These are phyloP conservation scores for Lithophane semibrunnea DNA, from an alignment of 2,888 invertebrate genomes.

Conservation along the genomic window DNA sequence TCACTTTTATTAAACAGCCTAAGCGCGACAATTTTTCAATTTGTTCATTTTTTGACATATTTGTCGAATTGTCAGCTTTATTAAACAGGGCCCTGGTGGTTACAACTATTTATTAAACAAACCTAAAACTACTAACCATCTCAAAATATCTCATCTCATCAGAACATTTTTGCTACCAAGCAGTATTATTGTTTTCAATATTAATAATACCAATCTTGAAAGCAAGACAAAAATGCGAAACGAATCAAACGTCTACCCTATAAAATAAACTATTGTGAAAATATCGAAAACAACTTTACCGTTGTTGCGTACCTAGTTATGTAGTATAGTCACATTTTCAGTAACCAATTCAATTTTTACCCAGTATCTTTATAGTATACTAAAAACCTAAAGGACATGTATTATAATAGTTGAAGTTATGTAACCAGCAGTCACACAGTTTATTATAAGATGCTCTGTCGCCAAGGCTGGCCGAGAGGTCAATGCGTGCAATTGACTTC, in stretches of 20 bases:
- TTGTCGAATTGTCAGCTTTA: no score
- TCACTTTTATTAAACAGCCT: no score
- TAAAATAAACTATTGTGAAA: no score
- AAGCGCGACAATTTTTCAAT: no score
- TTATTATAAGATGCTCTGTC: conserved; percentile 38
- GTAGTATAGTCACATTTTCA: neutral
- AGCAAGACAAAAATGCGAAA: neutral
- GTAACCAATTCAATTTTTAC: neutral
- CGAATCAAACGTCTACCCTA: neutral
- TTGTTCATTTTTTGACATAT: no score
- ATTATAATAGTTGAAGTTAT: neutral
- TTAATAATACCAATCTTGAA: neutral
- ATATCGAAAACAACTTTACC: neutral
- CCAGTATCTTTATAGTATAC: neutral
- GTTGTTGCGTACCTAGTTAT: neutral
- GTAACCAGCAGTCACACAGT: neutral
- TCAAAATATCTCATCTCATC: no score
- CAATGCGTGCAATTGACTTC: conserved; percentile 79
- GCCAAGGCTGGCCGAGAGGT: conserved; percentile 71
- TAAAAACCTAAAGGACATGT: neutral
- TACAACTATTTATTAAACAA: neutral
- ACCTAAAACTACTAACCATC: neutral
- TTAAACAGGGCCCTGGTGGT: no score
- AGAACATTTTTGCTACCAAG: neutral
- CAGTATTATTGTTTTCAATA: neutral